Percentiles rank a stretch among this genome's conserved stretches.
phyloP scores from a whole-genome alignment of 2,797 vertebrate species.

The Synanceia verrucosa region DNA sequence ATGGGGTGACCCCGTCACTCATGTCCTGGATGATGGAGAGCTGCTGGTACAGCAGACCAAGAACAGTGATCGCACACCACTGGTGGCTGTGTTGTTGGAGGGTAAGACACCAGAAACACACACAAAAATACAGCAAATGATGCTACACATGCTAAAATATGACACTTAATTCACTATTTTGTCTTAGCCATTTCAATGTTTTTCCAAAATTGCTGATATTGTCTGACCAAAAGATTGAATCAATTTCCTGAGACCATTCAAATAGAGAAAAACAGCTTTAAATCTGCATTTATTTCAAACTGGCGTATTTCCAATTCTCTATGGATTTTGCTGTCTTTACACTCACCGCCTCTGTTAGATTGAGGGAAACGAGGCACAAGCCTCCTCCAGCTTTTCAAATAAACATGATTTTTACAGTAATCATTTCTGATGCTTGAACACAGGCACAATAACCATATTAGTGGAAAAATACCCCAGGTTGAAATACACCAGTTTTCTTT shows the following conservation, averaged over 20 bases:
- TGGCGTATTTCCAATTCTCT: neutral
- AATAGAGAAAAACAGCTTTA: neutral
- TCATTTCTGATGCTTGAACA: neutral
- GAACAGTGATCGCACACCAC: constrained; percentile 96
- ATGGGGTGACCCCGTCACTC: constrained; percentile 95
- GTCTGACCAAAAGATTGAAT: neutral
- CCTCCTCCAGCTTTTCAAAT: neutral
- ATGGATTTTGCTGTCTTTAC: too few relatives aligned
- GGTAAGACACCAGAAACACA: constrained; percentile 74
- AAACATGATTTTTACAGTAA: neutral
- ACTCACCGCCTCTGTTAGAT: too few relatives aligned
- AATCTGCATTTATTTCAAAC: neutral
- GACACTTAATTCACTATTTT: neutral
- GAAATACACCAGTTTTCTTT: neutral
- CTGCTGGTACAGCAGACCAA: constrained; percentile 96
- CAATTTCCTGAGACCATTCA: neutral
- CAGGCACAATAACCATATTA: neutral
- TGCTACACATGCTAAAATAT: neutral
- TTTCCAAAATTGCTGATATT: neutral
- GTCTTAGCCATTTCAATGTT: neutral
- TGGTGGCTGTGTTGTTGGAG: constrained; percentile 94
- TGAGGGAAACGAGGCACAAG: neutral
- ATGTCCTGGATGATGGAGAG: constrained; percentile 93
- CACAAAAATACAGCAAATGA: neutral
- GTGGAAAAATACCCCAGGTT: neutral